phyloP scores from a whole-genome alignment of 64 coral and sea anemone genomes.

The Porites australiensis region DNA sequence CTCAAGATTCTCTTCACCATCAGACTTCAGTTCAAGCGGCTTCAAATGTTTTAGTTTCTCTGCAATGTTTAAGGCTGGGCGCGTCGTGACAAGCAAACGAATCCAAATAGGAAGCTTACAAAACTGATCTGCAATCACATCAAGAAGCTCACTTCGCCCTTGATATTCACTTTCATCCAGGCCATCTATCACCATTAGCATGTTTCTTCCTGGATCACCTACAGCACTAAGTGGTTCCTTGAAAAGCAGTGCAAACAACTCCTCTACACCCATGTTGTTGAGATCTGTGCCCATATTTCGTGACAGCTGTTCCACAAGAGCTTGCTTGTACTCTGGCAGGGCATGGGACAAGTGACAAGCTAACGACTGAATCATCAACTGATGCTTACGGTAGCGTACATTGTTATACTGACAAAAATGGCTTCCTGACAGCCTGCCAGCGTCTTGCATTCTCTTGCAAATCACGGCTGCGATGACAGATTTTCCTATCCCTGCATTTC shows the following conservation, averaged over 20 bases:
- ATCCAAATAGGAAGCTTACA: constrained; percentile 39
- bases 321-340: constrained; percentile 35
- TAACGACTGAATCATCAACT: constrained; percentile 57
- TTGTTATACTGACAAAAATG: constrained; percentile 59
- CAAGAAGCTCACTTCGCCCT: neutral
- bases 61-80: constrained; percentile 3
- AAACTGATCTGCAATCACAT: constrained; percentile 22
- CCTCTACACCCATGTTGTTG: constrained; percentile 41
- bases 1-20: neutral
- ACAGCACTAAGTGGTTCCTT: constrained; percentile 34
- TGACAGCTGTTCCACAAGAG: constrained; percentile 47
- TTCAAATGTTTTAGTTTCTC: neutral
- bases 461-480: constrained; percentile 25
- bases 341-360: constrained; percentile 39
- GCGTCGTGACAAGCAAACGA: constrained; percentile 40
- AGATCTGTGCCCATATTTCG: constrained; percentile 28
- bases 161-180: constrained; percentile 49
- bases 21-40: neutral
- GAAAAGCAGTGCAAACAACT: constrained; percentile 61
- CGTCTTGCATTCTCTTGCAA: constrained; percentile 41
- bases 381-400: constrained; percentile 24
- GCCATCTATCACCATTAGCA: constrained; percentile 51
- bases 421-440: constrained; percentile 35
- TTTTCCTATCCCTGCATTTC: constrained; percentile 56
- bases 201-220: neutral